Evolutionary conservation across 2,113 vertebrate species (phyloP), one percentile per base, ranked within the genome.

Genomic region (Laterallus jamaicensis): DNA sequence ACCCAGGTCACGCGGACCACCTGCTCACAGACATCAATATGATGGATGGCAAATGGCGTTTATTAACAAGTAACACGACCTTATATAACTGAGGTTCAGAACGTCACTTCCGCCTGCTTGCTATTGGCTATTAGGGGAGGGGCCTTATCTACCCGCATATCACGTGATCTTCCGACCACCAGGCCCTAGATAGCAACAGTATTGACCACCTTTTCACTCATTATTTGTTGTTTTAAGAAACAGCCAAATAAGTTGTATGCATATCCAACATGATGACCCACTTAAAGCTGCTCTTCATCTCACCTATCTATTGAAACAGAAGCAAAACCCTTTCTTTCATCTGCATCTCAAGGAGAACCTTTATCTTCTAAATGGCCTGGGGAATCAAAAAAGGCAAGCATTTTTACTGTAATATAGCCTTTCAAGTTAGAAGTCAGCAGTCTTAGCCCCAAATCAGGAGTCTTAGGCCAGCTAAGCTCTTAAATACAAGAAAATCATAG

Each of bases 191-290:
- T 35, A 35, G 35, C 35, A 35, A 35, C 35, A 35, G 35, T 6
- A 35, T 9, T 52, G 7, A 11, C 9, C 37, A 20, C 32, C 6
- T 64, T 91, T 85, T 58, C 21, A 6, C 10, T 88, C 28, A 50
- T 56, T 50, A 16, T 31, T 77, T 7, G 42, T 21, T 87, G 11
- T 37, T 73, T 87, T 78, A 40, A 77, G 47, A 60, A 80, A 60
- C 7, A 82, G 11, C 1, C 66, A 44, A 17, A 60, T 49, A 35
- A 37, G 10, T 59, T 77, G 15, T 39, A 32, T 7, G 4, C 28
- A 10, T 39, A 10, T 56, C 26, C 0, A 3, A 49, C 19, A 49
- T 4, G 15, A 71, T 9, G 16, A 8, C 2, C 24, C 10, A 62
- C 8, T 71, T 92, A 7, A 29, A 8, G 60, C 35, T 85, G 29